These are phyloP conservation scores for Zaprionus davidi DNA, from an alignment of 1,140 invertebrate species.

Conservation along the genomic window DNA sequence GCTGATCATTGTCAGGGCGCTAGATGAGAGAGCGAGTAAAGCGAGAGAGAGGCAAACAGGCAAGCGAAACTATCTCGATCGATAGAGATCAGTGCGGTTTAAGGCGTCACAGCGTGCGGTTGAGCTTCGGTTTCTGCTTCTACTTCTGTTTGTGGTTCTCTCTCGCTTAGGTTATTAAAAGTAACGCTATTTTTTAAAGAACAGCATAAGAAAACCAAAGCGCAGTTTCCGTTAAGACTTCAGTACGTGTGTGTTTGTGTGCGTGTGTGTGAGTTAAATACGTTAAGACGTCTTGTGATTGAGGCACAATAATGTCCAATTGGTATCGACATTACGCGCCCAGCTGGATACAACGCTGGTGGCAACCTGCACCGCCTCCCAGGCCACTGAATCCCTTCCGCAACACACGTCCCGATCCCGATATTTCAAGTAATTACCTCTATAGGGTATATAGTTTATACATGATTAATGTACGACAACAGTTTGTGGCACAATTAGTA, in stretches of 20 bases:
- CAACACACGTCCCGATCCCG: slow-evolving; percentile 65
- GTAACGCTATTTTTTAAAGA: slow-evolving; percentile 27
- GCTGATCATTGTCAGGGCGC: not conserved
- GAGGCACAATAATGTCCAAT: slow-evolving; percentile 49
- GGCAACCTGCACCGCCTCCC: slow-evolving; percentile 46
- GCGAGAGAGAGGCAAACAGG: slow-evolving; percentile 21
- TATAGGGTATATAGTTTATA: slow-evolving; percentile 27
- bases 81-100: slow-evolving; percentile 64
- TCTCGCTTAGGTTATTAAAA: slow-evolving; percentile 7
- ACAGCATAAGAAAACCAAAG: slow-evolving; percentile 33
- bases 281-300: not conserved
- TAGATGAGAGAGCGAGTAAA: not conserved
- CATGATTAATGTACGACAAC: slow-evolving; percentile 15
- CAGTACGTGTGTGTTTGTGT: not conserved
- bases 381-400: slow-evolving; percentile 72
- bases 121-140: slow-evolving; percentile 15
- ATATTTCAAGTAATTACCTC: slow-evolving; percentile 63
- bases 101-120: slow-evolving; percentile 56
- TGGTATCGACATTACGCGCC: slow-evolving; percentile 78
- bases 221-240: slow-evolving; percentile 59
- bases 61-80: slow-evolving; percentile 45
- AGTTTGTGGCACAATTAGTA: slow-evolving; percentile 20
- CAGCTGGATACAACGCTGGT: slow-evolving; percentile 72
- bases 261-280: slow-evolving; percentile 8
- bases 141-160: not conserved